Base-by-base conservation (phyloP, 2,113 vertebrate species). In the Australoheros scitulus region DNA sequence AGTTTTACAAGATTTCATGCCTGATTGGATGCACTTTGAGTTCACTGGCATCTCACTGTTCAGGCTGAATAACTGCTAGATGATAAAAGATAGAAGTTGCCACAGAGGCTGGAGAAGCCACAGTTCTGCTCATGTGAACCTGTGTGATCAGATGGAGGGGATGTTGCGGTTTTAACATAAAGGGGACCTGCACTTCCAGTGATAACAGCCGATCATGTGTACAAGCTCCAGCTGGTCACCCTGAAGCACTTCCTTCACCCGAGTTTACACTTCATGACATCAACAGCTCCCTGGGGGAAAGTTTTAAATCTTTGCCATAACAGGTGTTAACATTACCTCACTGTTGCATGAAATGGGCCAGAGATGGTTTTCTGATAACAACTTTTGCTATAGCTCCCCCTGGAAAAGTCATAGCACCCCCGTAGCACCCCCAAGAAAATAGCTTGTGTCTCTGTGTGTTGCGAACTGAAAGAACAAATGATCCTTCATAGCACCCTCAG, bases 301-400 rank as follows among this genome's bases (percentile, higher is more conserved):
- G 32, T 29, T 63, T 7, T 58, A 63, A 15, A 22, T 59, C 81
- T 81, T 56, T 70, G 59, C 80, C 82, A 56, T 77, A 63, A 55
- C 61, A 61, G 78, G 70, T 85, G 68, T 24, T 80, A 70, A 70
- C 76, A 88, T 75, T 60, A 74, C 11, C 8, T 15, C 38, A 74
- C 43, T 72, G 41, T 79, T 78, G 22, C 65, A 32, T 20, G 20
- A 61, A 32, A 52, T 80, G 68, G 34, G 84, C 60, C 24, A 52
- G 56, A 70, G 29, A 81, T 58, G 17, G 7, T 78, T 81, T 59
- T 56, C 41, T 78, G 63, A 64, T 61, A 79, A 79, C 74, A 70
- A 70, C 26, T 75, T 50, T 15, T 26, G 26, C 26, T 26, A 26
- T 26, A 26, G 26, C 26, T 26, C 26, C 26, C 26, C 3, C 26